Evolutionary conservation across 1,140 invertebrate species (phyloP).

Genomic region (Cyphomyrmex costatus): DNA sequence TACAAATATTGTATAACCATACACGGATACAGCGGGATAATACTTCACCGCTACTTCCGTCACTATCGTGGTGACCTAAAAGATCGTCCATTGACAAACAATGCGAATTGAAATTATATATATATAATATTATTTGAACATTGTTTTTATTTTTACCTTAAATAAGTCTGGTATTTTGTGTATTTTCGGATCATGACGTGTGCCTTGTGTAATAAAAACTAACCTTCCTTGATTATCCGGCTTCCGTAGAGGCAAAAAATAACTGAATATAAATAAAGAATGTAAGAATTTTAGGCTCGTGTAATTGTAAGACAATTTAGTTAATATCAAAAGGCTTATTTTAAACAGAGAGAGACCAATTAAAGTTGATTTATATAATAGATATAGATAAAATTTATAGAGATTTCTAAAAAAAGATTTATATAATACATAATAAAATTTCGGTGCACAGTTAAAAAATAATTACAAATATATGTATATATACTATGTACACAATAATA

Average conservation of each 20-base stretch:
- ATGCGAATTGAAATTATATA: background rate
- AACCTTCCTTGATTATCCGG: conserved; percentile 86
- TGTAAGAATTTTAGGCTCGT: too few species aligned
- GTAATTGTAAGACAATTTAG: too few species aligned
- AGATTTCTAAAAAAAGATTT: too few species aligned
- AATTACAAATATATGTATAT: too few species aligned
- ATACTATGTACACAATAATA: too few species aligned
- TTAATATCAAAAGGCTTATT: too few species aligned
- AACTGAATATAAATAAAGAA: conserved; percentile 56
- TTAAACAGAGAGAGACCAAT: too few species aligned
- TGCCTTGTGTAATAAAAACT: conserved; percentile 88
- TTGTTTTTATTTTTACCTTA: conserved; percentile 83
- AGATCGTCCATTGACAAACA: background rate
- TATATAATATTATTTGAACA: background rate
- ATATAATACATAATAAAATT: too few species aligned
- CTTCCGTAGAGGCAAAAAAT: conserved; percentile 87
- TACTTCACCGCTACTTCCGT: conserved; percentile 85
- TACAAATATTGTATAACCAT: background rate
- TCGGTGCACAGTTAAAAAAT: too few species aligned
- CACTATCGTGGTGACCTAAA: conserved; percentile 87
- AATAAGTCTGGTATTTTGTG: conserved; percentile 88
- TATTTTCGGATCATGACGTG: conserved; percentile 87
- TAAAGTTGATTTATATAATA: too few species aligned
- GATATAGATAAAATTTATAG: too few species aligned
- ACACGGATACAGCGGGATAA: background rate